Conservation (phyloP, 37 sponge, comb jelly and placozoan species). For the Crambe crambe region DNA sequence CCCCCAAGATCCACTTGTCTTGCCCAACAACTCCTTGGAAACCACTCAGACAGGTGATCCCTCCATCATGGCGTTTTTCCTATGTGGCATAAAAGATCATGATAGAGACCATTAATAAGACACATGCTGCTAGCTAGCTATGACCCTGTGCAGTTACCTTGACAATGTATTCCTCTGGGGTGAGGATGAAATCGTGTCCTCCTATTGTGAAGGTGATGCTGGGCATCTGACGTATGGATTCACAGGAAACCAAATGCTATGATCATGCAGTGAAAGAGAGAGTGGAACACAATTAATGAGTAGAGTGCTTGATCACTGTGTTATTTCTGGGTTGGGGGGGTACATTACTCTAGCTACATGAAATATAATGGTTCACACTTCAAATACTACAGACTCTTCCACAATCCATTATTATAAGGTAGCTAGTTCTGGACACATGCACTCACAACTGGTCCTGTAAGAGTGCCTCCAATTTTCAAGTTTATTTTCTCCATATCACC, state of each 20-base stretch:
- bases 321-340: too few species aligned
- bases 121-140: too few species aligned
- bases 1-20: constrained; percentile 91
- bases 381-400: too few species aligned
- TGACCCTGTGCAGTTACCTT: too few species aligned
- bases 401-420: too few species aligned
- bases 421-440: too few species aligned
- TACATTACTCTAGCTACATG: too few species aligned
- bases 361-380: too few species aligned
- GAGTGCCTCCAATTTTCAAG: constrained; percentile 54
- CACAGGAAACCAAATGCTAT: constrained; percentile 67
- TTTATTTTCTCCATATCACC: constrained; percentile 54
- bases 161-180: constrained; percentile 66
- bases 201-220: constrained; percentile 62
- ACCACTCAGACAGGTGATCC: constrained; percentile 75
- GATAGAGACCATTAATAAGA: too few species aligned
- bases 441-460: constrained; percentile 7
- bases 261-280: too few species aligned
- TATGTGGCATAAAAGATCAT: background rate
- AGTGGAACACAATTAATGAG: too few species aligned
- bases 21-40: constrained; percentile 73
- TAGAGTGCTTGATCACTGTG: too few species aligned
- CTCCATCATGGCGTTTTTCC: background rate
- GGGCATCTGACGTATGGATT: constrained; percentile 57
- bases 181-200: constrained; percentile 42